Conservation (phyloP, 2,113 vertebrate species). For the Meleagris gallopavo region DNA sequence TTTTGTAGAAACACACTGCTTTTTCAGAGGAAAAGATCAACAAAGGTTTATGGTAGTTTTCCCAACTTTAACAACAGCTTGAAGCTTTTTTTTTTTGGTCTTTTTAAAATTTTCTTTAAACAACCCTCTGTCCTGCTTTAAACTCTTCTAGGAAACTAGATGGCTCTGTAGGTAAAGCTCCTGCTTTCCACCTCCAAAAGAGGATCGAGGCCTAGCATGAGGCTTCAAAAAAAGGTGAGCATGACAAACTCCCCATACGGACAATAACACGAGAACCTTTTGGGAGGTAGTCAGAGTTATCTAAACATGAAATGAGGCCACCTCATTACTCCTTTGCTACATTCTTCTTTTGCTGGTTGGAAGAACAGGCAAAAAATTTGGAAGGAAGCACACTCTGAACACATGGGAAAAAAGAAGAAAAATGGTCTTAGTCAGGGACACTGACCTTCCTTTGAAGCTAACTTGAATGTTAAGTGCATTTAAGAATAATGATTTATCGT, state of each 20-base stretch:
- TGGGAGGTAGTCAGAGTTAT: constrained; percentile 47
- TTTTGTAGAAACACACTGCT: not conserved
- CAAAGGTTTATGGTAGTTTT: not conserved
- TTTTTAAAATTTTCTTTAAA: not conserved
- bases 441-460: not conserved
- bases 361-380: not conserved
- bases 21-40: constrained; percentile 20
- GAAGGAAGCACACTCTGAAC: not conserved
- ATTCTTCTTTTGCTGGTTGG: constrained; percentile 55
- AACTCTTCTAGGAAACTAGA: not conserved
- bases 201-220: not conserved
- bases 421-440: not conserved
- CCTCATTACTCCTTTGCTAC: constrained; percentile 46
- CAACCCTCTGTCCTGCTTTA: not conserved
- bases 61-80: not conserved
- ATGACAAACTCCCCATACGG: not conserved
- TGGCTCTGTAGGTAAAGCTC: constrained; percentile 10
- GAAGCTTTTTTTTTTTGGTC: not conserved
- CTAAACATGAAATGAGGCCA: not conserved
- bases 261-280: constrained; percentile 23
- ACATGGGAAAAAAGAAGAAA: not conserved
- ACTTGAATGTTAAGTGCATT: not conserved
- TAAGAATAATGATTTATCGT: not conserved
- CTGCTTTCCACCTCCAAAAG: constrained; percentile 3
- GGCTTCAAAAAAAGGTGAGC: constrained; percentile 18